These are phyloP conservation scores for Sturnira hondurensis DNA, from an alignment of 2,113 vertebrate genomes.

Conservation along the genomic window DNA sequence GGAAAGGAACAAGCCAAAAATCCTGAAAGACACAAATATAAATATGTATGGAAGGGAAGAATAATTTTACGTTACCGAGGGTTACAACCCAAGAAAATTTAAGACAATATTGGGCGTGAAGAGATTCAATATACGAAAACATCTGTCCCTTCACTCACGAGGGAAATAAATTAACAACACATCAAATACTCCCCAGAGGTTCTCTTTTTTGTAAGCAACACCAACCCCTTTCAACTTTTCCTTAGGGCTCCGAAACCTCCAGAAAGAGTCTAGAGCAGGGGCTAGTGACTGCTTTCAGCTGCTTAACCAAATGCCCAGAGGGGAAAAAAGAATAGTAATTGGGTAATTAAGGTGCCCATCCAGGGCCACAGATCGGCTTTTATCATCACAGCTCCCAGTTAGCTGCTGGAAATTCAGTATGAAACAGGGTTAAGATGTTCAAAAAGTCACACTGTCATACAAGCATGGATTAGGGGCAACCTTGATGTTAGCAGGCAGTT, in stretches of 20 bases:
- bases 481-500: not conserved
- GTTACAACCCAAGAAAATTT: not conserved
- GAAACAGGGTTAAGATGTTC: not conserved
- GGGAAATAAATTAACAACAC: not conserved
- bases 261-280: not conserved
- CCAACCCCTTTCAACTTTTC: not conserved
- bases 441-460: not conserved
- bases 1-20: not conserved
- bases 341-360: not conserved
- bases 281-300: not conserved
- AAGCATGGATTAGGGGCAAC: not conserved
- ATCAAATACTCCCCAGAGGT: not conserved
- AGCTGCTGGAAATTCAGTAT: not conserved
- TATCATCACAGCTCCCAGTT: not conserved
- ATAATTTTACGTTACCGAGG: not conserved
- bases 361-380: not conserved
- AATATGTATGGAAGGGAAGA: not conserved
- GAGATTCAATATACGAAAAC: not conserved
- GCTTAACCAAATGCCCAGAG: not conserved
- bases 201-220: slow-evolving; percentile 5
- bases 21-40: not conserved
- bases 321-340: not conserved
- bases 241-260: not conserved
- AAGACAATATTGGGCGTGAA: not conserved
- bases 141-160: not conserved